Evolutionary conservation across 1,140 invertebrate genomes (phyloP).

Genomic region (Stegodyphus dumicola): DNA sequence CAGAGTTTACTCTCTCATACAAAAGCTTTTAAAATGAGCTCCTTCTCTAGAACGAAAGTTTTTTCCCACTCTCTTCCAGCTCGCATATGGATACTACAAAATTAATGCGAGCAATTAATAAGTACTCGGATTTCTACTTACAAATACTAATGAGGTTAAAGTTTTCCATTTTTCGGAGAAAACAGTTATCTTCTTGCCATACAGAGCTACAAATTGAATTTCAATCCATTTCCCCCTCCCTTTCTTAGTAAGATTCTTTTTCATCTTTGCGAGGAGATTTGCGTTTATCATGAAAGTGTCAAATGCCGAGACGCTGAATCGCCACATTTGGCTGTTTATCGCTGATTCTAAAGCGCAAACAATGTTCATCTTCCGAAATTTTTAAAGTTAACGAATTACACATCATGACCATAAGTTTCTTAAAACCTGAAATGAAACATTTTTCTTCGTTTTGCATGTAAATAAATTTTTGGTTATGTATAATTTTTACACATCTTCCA

Average conservation of each 20-base stretch:
- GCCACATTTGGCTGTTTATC: too few relatives aligned
- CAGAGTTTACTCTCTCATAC: neutral
- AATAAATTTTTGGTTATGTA: too few relatives aligned
- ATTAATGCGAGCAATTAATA: slow-evolving; percentile 53
- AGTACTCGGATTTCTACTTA: slow-evolving; percentile 45
- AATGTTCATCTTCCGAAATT: too few relatives aligned
- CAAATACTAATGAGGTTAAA: slow-evolving; percentile 45
- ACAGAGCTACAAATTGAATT: slow-evolving; percentile 21
- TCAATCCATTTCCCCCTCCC: neutral
- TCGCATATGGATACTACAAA: slow-evolving; percentile 5
- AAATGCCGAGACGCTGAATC: too few relatives aligned
- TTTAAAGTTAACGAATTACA: too few relatives aligned
- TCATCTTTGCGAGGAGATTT: neutral
- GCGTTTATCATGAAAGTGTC: slow-evolving; percentile 6
- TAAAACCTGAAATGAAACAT: too few relatives aligned
- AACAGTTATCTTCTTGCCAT: neutral
- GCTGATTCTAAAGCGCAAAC: too few relatives aligned
- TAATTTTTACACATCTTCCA: too few relatives aligned
- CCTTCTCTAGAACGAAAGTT: neutral
- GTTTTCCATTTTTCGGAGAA: slow-evolving; percentile 41
- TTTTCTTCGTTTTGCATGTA: too few relatives aligned
- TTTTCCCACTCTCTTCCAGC: neutral
- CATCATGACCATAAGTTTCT: too few relatives aligned
- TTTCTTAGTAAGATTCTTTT: neutral
- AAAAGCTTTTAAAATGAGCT: slow-evolving; percentile 40